phyloP scores from a whole-genome alignment of 2,797 vertebrate species.

The Champsocephalus gunnari region DNA sequence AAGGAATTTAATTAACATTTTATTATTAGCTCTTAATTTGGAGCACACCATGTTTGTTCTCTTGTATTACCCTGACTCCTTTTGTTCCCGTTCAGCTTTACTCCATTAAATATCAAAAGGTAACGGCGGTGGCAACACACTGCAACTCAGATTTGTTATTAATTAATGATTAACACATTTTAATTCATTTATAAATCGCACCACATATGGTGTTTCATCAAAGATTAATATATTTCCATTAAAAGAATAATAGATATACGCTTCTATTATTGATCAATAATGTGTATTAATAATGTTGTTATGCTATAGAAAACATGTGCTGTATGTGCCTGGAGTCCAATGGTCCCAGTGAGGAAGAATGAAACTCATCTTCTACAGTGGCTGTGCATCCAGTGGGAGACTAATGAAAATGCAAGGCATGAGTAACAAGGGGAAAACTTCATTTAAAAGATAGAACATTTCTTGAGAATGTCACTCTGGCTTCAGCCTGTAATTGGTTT shows the following conservation, averaged over 20 bases:
- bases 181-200: slow-evolving; percentile 41
- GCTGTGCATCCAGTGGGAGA: slow-evolving; percentile 61
- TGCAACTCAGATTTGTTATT: slow-evolving; percentile 56
- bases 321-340: slow-evolving; percentile 54
- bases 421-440: slow-evolving; percentile 80
- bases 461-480: slow-evolving; percentile 72
- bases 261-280: slow-evolving; percentile 2
- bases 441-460: slow-evolving; percentile 82
- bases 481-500: slow-evolving; percentile 75
- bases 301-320: slow-evolving; percentile 17
- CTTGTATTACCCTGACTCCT: slow-evolving; percentile 66
- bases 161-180: slow-evolving; percentile 54
- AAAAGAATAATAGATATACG: slow-evolving; percentile 11
- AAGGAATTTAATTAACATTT: slow-evolving; percentile 81
- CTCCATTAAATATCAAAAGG: slow-evolving; percentile 80
- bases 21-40: slow-evolving; percentile 79
- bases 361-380: slow-evolving; percentile 71
- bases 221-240: neutral
- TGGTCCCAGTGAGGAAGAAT: slow-evolving; percentile 69
- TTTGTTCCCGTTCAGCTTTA: slow-evolving; percentile 72
- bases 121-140: slow-evolving; percentile 70
- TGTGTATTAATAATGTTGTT: neutral
- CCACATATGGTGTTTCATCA: slow-evolving; percentile 1
- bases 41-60: slow-evolving; percentile 74
- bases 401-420: slow-evolving; percentile 78